Conservation (phyloP, 2,888 invertebrate species). For the Nomada goodeniana region DNA sequence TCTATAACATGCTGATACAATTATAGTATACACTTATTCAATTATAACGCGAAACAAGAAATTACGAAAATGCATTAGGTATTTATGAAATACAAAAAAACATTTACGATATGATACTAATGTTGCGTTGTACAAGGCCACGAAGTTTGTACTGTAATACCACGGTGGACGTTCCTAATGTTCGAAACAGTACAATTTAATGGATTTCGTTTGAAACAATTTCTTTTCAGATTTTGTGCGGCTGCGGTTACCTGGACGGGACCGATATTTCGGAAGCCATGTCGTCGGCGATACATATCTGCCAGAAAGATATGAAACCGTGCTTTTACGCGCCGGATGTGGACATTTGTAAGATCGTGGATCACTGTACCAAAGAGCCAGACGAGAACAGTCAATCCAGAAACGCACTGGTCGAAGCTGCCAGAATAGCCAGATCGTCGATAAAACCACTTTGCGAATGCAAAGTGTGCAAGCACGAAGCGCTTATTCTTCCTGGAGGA, state of each 20-base stretch:
- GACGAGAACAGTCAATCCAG: conserved; percentile 72
- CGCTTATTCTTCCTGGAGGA: conserved; percentile 86
- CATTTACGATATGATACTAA: background rate
- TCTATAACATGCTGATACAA: no score
- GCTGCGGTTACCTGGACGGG: conserved; percentile 86
- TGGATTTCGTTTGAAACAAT: background rate
- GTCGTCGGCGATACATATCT: conserved; percentile 79
- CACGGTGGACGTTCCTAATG: background rate
- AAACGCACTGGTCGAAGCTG: conserved; percentile 86
- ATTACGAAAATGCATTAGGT: background rate
- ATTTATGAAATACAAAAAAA: background rate
- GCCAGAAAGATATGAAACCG: conserved; percentile 66
- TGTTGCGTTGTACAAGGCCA: conserved; percentile 6
- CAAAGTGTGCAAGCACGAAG: conserved; percentile 82
- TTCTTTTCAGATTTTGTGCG: conserved; percentile 84
- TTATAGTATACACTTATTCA: background rate
- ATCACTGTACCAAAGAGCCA: conserved; percentile 72
- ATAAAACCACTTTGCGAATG: conserved; percentile 83
- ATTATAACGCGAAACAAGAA: background rate
- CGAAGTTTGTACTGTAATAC: background rate
- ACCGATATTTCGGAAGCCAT: conserved; percentile 86
- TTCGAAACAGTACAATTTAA: background rate
- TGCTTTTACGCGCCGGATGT: conserved; percentile 76
- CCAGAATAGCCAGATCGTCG: conserved; percentile 85
- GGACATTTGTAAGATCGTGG: conserved; percentile 64